Evolutionary conservation across 2,113 vertebrate genomes (phyloP), one percentile per base, ranked within the genome.

Genomic region (Uria aalge): DNA sequence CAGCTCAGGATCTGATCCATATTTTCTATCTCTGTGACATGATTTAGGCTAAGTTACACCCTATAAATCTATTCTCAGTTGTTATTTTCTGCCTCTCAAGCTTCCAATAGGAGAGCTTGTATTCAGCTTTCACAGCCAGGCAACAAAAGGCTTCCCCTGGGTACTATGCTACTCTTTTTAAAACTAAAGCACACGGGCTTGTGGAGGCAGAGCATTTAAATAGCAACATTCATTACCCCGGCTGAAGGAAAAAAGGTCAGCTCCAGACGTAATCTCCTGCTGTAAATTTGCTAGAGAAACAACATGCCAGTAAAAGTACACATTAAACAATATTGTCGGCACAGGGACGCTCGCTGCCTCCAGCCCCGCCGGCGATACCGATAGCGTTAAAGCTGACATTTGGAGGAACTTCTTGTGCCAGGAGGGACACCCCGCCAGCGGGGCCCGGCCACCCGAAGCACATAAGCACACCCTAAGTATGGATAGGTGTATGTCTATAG

Each of bases 111-210:
- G 53, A 87, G 52, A 90, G 45, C 62, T 45, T 64, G 48, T 64
- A 75, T 93, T 90, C 94, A 86, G 84, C 77, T 94, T 94, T 96
- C 91, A 74, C 34, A 88, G 52, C 9, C 69, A 40, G 56, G 85
- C 78, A 89, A 94, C 90, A 95, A 94, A 93, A 73, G 72, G 53
- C 84, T 90, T 92, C 83, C 86, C 90, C 56, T 45, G 81, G 67
- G 69, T 90, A 64, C 85, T 74, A 34, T 6, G 63, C 60, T 81
- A 11, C 79, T 79, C 87, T 64, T 84, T 85, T 81, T 88, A 91
- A 81, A 88, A 92, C 38, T 55, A 30, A 82, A 88, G 68, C 64
- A 22, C 56, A 40, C 2, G 15, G 78, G 50, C 75, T 36, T 38
- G 78, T 3, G 41, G 59, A 81, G 60, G 84, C 86, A 81, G 41